Base-by-base conservation (phyloP, 2,888 invertebrate species). In the Beris chalybata region DNA sequence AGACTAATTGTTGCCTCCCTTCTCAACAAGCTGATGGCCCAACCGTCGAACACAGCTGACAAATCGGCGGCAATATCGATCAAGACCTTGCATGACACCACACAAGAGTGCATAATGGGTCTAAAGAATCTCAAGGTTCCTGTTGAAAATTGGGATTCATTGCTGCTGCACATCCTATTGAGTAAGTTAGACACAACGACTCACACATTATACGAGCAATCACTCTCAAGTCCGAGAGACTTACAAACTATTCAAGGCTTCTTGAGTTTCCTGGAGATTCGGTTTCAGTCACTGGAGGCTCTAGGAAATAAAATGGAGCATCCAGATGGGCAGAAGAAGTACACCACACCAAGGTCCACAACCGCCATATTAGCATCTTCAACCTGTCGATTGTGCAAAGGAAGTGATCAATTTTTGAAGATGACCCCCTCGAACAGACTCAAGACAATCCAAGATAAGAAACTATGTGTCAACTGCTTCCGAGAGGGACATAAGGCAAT, bases 181-280 rank as follows among this genome's bases (percentile, higher is more conserved):
- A n/a, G n/a, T n/a, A 7, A 15, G 29, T 12, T 52, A 13, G 52
- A 52, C 29, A 52, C 5, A 30, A 29, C 29, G 1, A 13, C 29
- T 11, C 52, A 52, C 52, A 52, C 6, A 9, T 52, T 52, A 29
- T 52, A 15, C 29, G 52, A 52, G 15, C 52, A 52, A 30, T 52
- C 52, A 5, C 29, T 52, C 2, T 29, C 5, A 3, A 29, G 5
- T 7, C 15, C 52, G 30, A 22, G 52, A 15, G 52, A 22, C 4
- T 15, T 52, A 15, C 52, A 52, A 12, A 15, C 52, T 29, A 1
- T 52, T 11, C n/a, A 15, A 7, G 11, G 5, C 5, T 52, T 22
- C 12, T 30, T 52, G 6, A 29, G 5, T 11, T 52, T 52, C 15
- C 15, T 52, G 15, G 22, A 52, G 30, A 22, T 52, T 22, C 22